Percentiles rank a stretch among this genome's conserved stretches.
phyloP scores from a whole-genome alignment of 23 tunicate genomes.

The Ascidia mentula region DNA sequence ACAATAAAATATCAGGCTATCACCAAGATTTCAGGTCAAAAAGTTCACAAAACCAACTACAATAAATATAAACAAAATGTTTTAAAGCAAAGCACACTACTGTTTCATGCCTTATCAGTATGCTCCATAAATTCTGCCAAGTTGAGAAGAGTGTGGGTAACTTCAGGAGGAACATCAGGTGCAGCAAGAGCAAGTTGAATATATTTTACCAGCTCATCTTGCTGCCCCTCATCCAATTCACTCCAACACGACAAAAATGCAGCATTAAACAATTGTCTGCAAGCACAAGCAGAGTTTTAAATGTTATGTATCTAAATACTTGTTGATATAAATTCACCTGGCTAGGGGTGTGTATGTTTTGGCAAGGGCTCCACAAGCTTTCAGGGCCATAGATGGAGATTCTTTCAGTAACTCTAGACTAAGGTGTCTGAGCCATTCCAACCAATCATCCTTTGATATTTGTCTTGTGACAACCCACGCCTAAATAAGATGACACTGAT shows the following conservation, averaged over 20 bases:
- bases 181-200: conserved; percentile 61
- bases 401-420: conserved; percentile 74
- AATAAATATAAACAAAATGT: background rate
- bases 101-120: conserved; percentile 63
- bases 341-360: conserved; percentile 77
- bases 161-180: conserved; percentile 90
- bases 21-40: background rate
- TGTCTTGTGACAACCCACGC: conserved; percentile 70
- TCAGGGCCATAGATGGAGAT: conserved; percentile 85
- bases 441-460: conserved; percentile 96
- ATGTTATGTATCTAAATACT: background rate
- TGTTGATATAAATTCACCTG: conserved; percentile 25
- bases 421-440: conserved; percentile 73
- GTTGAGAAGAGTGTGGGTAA: conserved; percentile 83
- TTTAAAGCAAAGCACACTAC: background rate
- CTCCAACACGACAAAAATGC: conserved; percentile 87
- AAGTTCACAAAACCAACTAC: background rate
- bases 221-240: conserved; percentile 82
- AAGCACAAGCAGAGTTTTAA: background rate
- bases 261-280: conserved; percentile 86
- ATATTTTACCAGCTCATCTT: conserved; percentile 66
- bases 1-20: background rate
- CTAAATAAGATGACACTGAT: conserved; percentile 34
- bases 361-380: conserved; percentile 88
- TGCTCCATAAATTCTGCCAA: conserved; percentile 95